Evolutionary conservation across 2,113 vertebrate species (phyloP), one percentile per base, ranked within the genome.

Genomic region (Heterotis niloticus): DNA sequence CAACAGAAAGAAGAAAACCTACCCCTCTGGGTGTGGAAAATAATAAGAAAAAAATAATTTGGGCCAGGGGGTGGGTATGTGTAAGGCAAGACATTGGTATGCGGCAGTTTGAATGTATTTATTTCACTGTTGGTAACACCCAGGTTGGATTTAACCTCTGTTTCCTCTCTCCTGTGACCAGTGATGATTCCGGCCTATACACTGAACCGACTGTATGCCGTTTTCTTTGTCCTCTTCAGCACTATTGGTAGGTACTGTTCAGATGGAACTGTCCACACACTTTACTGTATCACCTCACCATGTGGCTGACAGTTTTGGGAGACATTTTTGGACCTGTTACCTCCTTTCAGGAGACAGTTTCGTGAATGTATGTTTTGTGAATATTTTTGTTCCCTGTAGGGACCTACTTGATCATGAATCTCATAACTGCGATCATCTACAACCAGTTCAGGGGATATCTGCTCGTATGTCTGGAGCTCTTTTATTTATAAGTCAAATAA

Each of bases 391-490:
- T 79, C 34, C 24, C 9, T 28, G 26, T 82, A 95, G 94, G 94
- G 64, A 94, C 93, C 80, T 86, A 94, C 80, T 93, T 95, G 77
- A 70, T 95, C 81, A 95, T 95, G 94, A 95, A 94, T 83, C 88
- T 95, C 75, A 85, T 95, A 82, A 95, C 93, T 0, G 94, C 94
- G 73, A 93, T 95, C 82, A 93, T 95, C 84, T 95, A 95, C 83
- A 95, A 93, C 23, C 93, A 94, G 66, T 95, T 95, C 87, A 89
- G 94, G n/a, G 94, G 94, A 17, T 95, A 95, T 78, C 89, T 95
- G 81, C 84, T 94, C 87, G 94, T 95, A 79, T 91, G 92, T 78
- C 78, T 20, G 67, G 23, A 11, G 29, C 13, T n/a, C 20, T 69
- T 51, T 44, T 24, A 72, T 68, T 69, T 24, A 44, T n/a, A 44